Evolutionary conservation across 2,797 vertebrate genomes (phyloP), one percentile per base, ranked within the genome.

Genomic region (Morelia viridis): DNA sequence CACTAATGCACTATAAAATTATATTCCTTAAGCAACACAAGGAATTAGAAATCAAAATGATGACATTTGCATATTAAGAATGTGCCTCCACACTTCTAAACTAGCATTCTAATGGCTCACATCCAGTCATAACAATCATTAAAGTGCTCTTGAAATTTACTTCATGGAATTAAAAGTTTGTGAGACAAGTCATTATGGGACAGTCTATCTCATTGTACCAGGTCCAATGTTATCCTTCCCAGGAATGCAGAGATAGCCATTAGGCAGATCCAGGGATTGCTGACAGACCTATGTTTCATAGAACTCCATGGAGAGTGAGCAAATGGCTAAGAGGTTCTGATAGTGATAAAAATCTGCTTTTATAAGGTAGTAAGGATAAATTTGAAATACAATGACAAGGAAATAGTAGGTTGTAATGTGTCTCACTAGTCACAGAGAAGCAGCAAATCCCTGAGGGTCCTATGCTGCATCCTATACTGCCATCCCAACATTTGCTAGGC

Each of bases 1-100:
- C 76, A 89, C 92, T 96, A 93, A 96, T 95, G 94, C 95, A 83
- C 88, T 95, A 93, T 95, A 95, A 96, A 96, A 96, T 94, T 35
- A 17, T 92, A 95, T 94, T 96, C 35, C 91, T 92, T 92, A 94
- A 96, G 89, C 89, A 94, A 85, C 89, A 96, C 19, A 95, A 96
- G 95, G 93, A 93, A 94, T 96, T 94, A 94, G 60, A 89, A 89
- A 15, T 90, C 76, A 71, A 94, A 96, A 96, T 94, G 68, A 50
- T 46, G 9, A 0, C 91, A 90, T 93, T 93, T 93, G 26, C 35
- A 57, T 46, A 61, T 9, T 57, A 56, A 62, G 85, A 3, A 17
- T 24, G 89, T 94, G 94, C 85, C 22, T 10, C 35, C 90, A 80
- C 62, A 91, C 26, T 56, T 62, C 60, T 68, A 60, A 85, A 46